Base-by-base conservation (phyloP, 2,113 vertebrate species). In the Jacana jacana region DNA sequence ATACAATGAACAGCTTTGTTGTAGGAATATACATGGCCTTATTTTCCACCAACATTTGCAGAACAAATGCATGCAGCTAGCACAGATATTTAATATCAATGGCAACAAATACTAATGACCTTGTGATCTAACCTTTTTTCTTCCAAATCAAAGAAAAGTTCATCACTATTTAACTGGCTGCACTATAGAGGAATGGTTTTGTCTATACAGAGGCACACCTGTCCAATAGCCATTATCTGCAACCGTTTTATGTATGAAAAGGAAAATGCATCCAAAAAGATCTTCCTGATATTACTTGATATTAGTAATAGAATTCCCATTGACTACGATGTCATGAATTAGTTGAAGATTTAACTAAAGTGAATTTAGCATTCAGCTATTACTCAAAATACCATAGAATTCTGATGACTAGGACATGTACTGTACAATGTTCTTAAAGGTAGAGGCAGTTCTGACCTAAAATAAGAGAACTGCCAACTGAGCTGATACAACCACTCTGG, bases 1-100 rank as follows among this genome's bases (percentile, higher is more conserved):
- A 97, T 94, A 91, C 95, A 97, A 97, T 95, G 95, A 98, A 96
- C 97, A 97, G 93, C 96, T 98, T 97, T 97, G 95, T 91, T 97
- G 75, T 92, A 97, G 97, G 96, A 97, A 92, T 97, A 96, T 97
- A 89, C 88, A 96, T 97, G 95, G 90, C 94, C 96, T 97, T 97
- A 96, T 95, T 91, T 97, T 96, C 91, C 78, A 96, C 54, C 60
- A 91, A n/a, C 14, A 31, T 94, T 97, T 96, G 78, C 77, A 96
- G 93, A 98, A 97, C 49, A 94, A 95, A 82, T 0, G 8, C 88
- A 89, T 65, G 57, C 73, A 85, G 61, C 57, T 95, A 65, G 86
- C 87, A 93, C 11, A 76, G 91, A 93, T 79, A 95, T 93, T 96
- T 91, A 96, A 81, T 96, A 96, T 66, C 73, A 89, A 81, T 71